Conservation (phyloP, 2,113 vertebrate genomes). For the Rhinoptilus africanus region DNA sequence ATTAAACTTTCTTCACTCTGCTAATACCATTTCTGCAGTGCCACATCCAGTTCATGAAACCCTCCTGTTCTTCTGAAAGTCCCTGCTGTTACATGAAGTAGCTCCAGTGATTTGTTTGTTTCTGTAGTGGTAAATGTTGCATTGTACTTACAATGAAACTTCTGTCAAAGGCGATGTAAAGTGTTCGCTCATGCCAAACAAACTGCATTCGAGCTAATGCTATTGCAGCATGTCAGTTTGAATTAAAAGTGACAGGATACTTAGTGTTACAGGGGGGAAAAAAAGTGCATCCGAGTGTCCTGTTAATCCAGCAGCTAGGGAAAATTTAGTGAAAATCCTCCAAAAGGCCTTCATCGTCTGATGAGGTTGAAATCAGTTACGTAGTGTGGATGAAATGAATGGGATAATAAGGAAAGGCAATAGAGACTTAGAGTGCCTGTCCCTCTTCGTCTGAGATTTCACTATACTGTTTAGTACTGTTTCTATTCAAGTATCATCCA, state of each 20-base stretch:
- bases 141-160: slow-evolving; percentile 49
- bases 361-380: not conserved
- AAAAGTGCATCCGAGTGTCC: not conserved
- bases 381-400: not conserved
- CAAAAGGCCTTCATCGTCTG: not conserved
- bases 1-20: not conserved
- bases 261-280: not conserved
- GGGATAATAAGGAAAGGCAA: not conserved
- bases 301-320: not conserved
- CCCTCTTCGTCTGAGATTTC: not conserved
- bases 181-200: not conserved
- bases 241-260: slow-evolving; percentile 54
- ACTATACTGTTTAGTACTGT: not conserved
- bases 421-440: not conserved
- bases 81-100: not conserved
- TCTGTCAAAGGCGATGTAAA: slow-evolving; percentile 37
- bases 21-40: not conserved
- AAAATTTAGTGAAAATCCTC: not conserved
- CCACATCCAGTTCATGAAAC: not conserved
- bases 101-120: not conserved
- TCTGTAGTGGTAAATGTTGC: slow-evolving; percentile 9
- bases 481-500: not conserved
- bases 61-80: not conserved
- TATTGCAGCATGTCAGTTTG: slow-evolving; percentile 7
- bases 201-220: slow-evolving; percentile 28